phyloP scores from a whole-genome alignment of 1,140 invertebrate genomes.

The Pseudomyrmex flavicornis region DNA sequence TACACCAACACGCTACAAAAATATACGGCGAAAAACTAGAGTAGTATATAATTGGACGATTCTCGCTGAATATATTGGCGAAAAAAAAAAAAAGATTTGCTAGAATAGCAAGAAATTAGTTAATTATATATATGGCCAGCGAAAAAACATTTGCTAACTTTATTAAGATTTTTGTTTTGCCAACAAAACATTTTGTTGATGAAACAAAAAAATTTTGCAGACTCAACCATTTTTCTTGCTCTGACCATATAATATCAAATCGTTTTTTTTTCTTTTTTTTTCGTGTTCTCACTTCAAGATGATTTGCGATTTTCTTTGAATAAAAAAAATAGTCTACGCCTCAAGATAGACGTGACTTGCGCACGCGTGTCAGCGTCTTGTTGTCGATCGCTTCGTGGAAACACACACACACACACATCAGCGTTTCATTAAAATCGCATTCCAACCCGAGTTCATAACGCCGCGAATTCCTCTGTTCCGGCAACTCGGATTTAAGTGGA shows the following conservation, averaged over 20 bases:
- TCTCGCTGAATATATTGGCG: not conserved
- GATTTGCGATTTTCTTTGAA: not conserved
- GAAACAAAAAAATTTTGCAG: too few species aligned
- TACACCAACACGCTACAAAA: too few species aligned
- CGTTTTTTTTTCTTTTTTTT: not conserved
- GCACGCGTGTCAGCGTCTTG: not conserved
- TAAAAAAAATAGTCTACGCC: slow-evolving; percentile 25
- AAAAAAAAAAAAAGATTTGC: not conserved
- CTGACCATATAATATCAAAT: not conserved
- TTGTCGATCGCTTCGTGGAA: slow-evolving; percentile 48
- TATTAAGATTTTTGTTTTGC: too few species aligned
- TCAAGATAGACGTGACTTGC: not conserved
- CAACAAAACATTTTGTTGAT: too few species aligned
- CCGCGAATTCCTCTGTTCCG: slow-evolving; percentile 23
- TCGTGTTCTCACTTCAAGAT: not conserved
- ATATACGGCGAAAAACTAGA: too few species aligned
- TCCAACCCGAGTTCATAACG: slow-evolving; percentile 40
- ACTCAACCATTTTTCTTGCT: too few species aligned
- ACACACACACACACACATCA: too few species aligned
- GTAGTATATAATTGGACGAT: not conserved
- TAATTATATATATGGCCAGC: too few species aligned
- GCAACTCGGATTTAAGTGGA: slow-evolving; percentile 44
- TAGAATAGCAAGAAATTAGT: too few species aligned
- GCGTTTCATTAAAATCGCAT: slow-evolving; percentile 59
- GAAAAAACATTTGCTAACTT: too few species aligned